A percentile compares a stretch with the other conserved stretches of the same genome.
Evolutionary conservation across 2,888 invertebrate genomes (phyloP).

Genomic region (Gnatocerus cornutus): DNA sequence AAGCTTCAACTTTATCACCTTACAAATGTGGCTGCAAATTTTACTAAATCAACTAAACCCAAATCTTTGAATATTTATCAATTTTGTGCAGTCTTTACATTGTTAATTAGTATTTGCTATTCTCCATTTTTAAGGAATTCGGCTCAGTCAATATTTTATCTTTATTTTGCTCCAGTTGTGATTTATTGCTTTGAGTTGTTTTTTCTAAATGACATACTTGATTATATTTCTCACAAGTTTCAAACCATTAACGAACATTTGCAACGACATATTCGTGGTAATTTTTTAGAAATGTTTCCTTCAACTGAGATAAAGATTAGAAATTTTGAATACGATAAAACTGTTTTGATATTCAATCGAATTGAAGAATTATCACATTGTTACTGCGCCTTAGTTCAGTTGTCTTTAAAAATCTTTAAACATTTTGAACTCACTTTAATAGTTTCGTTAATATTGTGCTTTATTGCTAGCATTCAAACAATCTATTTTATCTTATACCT

Average conservation of each 20-base stretch:
- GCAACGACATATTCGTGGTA: background rate
- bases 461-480: constrained; percentile 1
- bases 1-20: background rate
- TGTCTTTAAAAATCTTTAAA: background rate
- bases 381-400: background rate
- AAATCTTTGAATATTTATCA: no score
- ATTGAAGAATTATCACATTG: background rate
- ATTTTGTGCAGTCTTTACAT: background rate
- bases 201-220: constrained; percentile 10
- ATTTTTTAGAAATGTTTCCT: background rate
- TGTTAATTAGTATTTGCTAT: background rate
- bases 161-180: background rate
- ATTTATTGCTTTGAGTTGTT: background rate
- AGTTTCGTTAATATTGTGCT: background rate
- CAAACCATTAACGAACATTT: background rate
- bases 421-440: constrained; percentile 19
- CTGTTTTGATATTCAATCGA: background rate
- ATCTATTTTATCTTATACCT: background rate
- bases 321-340: constrained; percentile 6
- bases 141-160: background rate
- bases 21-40: background rate
- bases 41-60: no score
- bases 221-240: background rate
- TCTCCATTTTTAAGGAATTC: background rate
- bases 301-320: background rate